Base-by-base conservation (phyloP, 2,113 vertebrate species). In the Austrofundulus limnaeus region DNA sequence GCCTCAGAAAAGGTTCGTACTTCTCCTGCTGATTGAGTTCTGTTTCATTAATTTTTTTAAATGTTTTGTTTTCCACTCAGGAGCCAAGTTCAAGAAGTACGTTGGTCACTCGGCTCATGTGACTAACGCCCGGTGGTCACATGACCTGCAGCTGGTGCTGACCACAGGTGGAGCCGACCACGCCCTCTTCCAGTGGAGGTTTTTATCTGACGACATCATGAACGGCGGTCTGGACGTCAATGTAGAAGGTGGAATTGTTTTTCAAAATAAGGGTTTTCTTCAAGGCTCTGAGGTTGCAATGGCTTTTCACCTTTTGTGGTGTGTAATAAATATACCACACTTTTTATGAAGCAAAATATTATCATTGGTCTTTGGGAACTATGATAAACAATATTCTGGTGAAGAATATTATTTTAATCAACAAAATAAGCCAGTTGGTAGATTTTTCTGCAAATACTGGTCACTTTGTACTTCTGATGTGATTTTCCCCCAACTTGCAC, bases 101-200 rank as follows among this genome's bases (percentile, higher is more conserved):
- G 79, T 95, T 55, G 96, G 96, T 11, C 96, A 98, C 75, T 98
- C 96, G 13, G 96, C 96, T 38, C 96, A 97, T 12, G 96, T 98
- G 79, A 98, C 96, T 6, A 97, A 96, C 0, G 95, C 97, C 16
- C 94, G 91, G 49, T 98, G 96, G 96, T 98, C 96, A 68, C 92
- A 96, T 43, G 96, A 98, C 78, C 94, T 94, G 70, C 95, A 97
- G 81, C 97, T 96, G 95, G 94, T 95, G 28, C 67, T 98, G 65
- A 97, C 95, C 87, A 98, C 95, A 0, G 96, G 96, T 4, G 96
- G 96, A 17, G 96, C 96, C 0, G 96, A 98, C 87, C 96, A 98
- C 78, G 94, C 96, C 0, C 92, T 98, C 49, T 98, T 98, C 85
- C 96, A 98, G 89, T 98, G 96, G 96, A 90, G 95, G 62, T 98